These are phyloP conservation scores for Microplitis demolitor DNA, from an alignment of 1,140 invertebrate species.

Conservation along the genomic window DNA sequence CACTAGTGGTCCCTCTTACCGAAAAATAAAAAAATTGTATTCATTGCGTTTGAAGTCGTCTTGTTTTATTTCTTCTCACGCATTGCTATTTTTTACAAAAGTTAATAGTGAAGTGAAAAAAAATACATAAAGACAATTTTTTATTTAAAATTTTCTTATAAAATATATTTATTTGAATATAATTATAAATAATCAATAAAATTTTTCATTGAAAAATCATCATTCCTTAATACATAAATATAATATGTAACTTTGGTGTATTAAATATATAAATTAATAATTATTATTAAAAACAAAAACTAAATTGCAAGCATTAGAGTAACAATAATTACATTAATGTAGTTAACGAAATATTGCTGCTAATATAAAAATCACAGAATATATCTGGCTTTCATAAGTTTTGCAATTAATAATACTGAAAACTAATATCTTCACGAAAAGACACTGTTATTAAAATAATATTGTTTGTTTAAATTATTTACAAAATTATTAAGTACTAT, in stretches of 20 bases:
- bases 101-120: no score
- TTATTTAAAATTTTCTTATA: no score
- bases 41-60: no score
- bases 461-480: not conserved
- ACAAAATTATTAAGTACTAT: not conserved
- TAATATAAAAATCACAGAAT: not conserved
- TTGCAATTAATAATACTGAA: conserved; percentile 17
- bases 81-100: no score
- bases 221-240: no score
- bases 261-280: not conserved
- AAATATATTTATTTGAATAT: no score
- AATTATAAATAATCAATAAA: no score
- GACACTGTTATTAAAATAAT: not conserved
- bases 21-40: no score
- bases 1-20: no score
- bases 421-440: not conserved
- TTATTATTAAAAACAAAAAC: not conserved
- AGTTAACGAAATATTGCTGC: not conserved
- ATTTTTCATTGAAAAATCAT: no score
- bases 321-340: not conserved
- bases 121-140: no score
- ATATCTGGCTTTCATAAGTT: not conserved
- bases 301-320: not conserved
- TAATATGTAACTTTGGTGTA: not conserved
- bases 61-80: no score